Conservation (phyloP, 2,113 vertebrate species). For the Vulpes lagopus region DNA sequence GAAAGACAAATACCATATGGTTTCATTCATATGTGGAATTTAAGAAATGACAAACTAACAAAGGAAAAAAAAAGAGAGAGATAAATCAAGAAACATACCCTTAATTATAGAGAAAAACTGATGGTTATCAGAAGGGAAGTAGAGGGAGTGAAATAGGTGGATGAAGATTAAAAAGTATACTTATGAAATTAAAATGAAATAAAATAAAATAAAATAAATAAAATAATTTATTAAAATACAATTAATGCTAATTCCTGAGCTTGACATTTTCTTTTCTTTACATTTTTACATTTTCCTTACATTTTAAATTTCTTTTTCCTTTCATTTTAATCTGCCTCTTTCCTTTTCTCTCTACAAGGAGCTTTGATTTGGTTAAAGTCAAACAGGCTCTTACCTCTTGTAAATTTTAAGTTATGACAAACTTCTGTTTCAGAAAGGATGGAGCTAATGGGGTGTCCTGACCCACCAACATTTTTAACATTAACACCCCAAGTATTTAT, state of each 20-base stretch:
- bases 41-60: not conserved
- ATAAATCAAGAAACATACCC: not conserved
- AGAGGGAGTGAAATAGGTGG: not conserved
- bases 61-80: not conserved
- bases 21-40: not conserved
- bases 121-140: not conserved
- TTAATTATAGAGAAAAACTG: not conserved
- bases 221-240: not conserved
- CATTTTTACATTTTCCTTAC: no score
- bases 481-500: not conserved
- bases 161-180: not conserved
- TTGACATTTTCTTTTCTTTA: not conserved
- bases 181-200: not conserved
- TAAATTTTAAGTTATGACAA: not conserved
- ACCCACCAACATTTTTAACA: not conserved
- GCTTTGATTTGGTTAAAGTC: not conserved
- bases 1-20: not conserved
- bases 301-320: no score
- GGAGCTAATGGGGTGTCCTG: fast-evolving
- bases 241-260: not conserved
- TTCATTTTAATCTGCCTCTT: not conserved
- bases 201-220: not conserved
- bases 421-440: not conserved
- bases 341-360: not conserved
- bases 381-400: not conserved